Conservation (phyloP, 1,140 invertebrate species). For the Agrypnia vestita region DNA sequence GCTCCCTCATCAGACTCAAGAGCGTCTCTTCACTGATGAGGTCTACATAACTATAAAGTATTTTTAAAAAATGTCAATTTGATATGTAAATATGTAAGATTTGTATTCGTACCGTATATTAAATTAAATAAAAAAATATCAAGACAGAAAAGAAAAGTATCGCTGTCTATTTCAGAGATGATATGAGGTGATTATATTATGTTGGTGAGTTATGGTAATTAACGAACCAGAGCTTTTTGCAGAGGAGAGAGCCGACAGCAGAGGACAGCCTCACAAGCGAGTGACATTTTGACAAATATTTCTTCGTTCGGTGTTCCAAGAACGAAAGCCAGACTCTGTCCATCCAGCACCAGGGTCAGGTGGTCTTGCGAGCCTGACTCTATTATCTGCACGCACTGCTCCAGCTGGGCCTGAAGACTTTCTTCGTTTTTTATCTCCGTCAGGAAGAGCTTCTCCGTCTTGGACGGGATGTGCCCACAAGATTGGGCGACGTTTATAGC, state of each 20-base stretch:
- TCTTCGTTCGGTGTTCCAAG: constrained; percentile 69
- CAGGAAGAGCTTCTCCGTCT: constrained; percentile 76
- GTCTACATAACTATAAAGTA: too few species aligned
- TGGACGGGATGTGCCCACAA: constrained; percentile 82
- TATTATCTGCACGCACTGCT: constrained; percentile 65
- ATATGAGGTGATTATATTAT: too few species aligned
- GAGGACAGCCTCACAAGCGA: constrained; percentile 79
- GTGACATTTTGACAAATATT: constrained; percentile 74
- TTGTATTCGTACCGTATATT: too few species aligned
- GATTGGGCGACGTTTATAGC: constrained; percentile 84
- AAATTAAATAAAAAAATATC: too few species aligned
- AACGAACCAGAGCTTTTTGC: constrained; percentile 82
- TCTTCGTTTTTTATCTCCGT: constrained; percentile 68
- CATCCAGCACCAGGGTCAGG: constrained; percentile 80
- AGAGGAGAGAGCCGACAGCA: constrained; percentile 88
- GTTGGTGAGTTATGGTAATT: too few species aligned
- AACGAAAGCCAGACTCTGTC: constrained; percentile 73
- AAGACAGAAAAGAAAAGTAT: too few species aligned
- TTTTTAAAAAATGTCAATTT: too few species aligned
- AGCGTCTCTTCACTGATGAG: too few species aligned
- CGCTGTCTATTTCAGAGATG: too few species aligned
- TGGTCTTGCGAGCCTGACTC: constrained; percentile 67
- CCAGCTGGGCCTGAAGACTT: constrained; percentile 66
- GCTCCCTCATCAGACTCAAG: too few species aligned
- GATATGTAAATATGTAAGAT: too few species aligned